Evolutionary conservation across 2,888 invertebrate genomes (phyloP).

Genomic region (Ischnura elegans): DNA sequence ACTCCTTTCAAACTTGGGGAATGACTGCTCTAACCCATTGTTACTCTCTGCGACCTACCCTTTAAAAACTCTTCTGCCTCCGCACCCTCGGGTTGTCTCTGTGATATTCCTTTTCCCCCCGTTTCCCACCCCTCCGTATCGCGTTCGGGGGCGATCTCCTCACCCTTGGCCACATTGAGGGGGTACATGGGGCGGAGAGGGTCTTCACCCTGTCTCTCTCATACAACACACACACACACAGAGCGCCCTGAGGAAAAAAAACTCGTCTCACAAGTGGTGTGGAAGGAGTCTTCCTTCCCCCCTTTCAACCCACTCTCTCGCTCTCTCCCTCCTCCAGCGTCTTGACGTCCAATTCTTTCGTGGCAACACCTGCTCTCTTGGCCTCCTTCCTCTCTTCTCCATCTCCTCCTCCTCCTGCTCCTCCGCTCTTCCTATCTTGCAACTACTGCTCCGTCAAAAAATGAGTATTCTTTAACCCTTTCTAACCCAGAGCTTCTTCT

Average conservation of each 20-base stretch:
- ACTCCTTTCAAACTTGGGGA: too few relatives aligned
- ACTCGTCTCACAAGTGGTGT: background rate
- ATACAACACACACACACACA: too few relatives aligned
- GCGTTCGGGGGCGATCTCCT: background rate
- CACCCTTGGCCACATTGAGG: background rate
- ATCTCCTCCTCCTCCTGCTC: background rate
- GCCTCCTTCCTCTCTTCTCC: background rate
- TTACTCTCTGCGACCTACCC: background rate
- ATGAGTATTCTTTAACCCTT: background rate
- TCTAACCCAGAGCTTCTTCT: too few relatives aligned
- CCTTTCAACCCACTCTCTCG: background rate
- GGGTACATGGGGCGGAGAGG: background rate
- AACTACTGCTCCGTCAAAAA: background rate
- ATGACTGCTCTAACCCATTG: too few relatives aligned
- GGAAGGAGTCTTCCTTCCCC: background rate
- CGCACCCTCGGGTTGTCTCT: background rate
- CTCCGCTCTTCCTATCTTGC: background rate
- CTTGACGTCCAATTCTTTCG: conserved; percentile 27
- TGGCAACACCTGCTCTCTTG: conserved; percentile 16
- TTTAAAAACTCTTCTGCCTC: background rate
- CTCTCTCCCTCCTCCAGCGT: background rate
- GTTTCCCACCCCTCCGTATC: background rate
- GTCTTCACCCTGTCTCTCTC: conserved; percentile 4
- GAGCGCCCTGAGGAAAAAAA: background rate
- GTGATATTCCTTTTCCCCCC: background rate